Conservation (phyloP, 2,888 invertebrate genomes). For the Drosophila borealis region DNA sequence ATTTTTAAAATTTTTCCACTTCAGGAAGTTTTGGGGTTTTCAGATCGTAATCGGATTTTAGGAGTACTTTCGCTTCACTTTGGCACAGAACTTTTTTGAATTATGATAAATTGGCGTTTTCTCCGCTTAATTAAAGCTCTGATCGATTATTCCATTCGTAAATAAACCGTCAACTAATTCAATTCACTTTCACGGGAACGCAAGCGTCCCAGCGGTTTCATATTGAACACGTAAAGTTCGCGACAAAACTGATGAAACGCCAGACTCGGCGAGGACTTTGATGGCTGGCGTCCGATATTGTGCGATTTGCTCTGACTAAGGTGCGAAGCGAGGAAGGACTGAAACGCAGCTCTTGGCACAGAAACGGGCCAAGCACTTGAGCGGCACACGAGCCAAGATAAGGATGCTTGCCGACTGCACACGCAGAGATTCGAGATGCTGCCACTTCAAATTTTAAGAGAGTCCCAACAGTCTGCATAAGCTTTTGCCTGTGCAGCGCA, state of each 20-base stretch:
- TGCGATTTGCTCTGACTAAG: constrained; percentile 57
- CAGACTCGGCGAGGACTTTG: constrained; percentile 22
- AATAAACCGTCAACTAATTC: constrained; percentile 16
- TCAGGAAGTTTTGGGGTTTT: constrained; percentile 7
- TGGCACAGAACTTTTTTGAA: neutral
- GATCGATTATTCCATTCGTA: constrained; percentile 5
- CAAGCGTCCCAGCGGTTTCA: constrained; percentile 7
- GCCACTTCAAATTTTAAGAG: constrained; percentile 54
- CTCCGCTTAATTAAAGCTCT: neutral
- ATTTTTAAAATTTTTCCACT: neutral
- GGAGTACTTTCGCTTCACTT: constrained; percentile 3
- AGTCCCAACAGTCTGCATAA: neutral
- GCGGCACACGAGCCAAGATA: constrained; percentile 35
- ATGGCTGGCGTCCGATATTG: constrained; percentile 37
- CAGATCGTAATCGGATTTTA: neutral
- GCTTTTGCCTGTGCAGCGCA: constrained; percentile 38
- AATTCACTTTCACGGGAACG: constrained; percentile 15
- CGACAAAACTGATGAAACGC: constrained; percentile 10
- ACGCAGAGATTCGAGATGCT: constrained; percentile 41
- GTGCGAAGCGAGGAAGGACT: constrained; percentile 66
- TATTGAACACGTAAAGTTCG: constrained; percentile 28
- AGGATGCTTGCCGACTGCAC: constrained; percentile 41
- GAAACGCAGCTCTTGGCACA: constrained; percentile 39
- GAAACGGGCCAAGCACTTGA: constrained; percentile 51
- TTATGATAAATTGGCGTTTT: neutral